phyloP scores from a whole-genome alignment of 1,140 invertebrate genomes.

The Phthorimaea operculella region DNA sequence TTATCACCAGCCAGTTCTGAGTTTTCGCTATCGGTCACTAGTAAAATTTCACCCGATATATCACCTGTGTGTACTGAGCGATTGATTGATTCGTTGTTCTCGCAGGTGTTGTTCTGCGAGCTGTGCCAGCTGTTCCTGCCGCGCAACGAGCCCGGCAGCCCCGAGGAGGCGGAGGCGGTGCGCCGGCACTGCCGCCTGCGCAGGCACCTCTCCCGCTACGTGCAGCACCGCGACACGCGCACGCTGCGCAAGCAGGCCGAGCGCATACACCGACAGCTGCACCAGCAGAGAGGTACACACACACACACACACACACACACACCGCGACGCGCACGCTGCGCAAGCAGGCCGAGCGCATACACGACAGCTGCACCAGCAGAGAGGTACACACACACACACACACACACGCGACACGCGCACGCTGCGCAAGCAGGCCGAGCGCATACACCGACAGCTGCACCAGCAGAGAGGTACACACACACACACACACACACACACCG shows the following conservation, averaged over 20 bases:
- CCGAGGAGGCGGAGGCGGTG: conserved; percentile 71
- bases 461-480: too few species aligned
- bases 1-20: too few species aligned
- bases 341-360: too few species aligned
- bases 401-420: too few species aligned
- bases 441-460: too few species aligned
- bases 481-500: too few species aligned
- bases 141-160: conserved; percentile 62
- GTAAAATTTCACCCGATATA: too few species aligned
- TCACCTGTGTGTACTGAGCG: neutral
- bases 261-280: conserved; percentile 72
- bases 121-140: conserved; percentile 79
- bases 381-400: too few species aligned
- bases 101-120: conserved; percentile 73
- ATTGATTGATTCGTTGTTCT: neutral
- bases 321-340: too few species aligned
- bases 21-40: too few species aligned
- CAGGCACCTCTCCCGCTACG: conserved; percentile 77
- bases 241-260: conserved; percentile 73
- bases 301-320: neutral
- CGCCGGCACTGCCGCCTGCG: conserved; percentile 77
- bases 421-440: too few species aligned
- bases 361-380: too few species aligned
- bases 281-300: conserved; percentile 27
- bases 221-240: conserved; percentile 78